Base-by-base conservation (phyloP, 2,888 invertebrate species). In the Hemithea aestivaria region DNA sequence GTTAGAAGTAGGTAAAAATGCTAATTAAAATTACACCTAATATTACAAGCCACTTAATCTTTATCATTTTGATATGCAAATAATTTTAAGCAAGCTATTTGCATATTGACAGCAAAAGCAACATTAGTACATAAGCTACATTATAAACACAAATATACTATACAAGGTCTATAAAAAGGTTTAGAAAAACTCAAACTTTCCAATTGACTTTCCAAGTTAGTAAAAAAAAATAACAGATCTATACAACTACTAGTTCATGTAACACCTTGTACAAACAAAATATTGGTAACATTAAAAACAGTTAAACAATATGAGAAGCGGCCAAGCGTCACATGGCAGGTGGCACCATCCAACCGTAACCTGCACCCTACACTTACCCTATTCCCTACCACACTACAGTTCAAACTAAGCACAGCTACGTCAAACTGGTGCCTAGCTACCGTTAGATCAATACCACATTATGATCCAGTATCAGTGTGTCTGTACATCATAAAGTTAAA, bases 371-470 rank as follows among this genome's bases (percentile, higher is more conserved):
- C 29, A n/a, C 52, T 56, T 58, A 57, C 62, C 62, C 66, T 70
- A 66, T 58, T 64, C 35, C 62, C 61, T 16, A 40, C 40, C 62
- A 66, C 46, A 55, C 58, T 35, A 38, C 48, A 54, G 53, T 52
- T 43, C 50, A 53, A 58, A 65, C 62, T 46, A 53, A 56, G 53
- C 60, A 60, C 58, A 65, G 58, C 58, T 61, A 62, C 54, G 58
- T 61, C 56, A 56, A 54, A 58, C 61, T 56, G 60, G 33, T 6
- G 8, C 81, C 66, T 82, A 78, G 84, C 60, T 61, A 84, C 81
- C 77, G 79, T 83, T 85, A 70, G 76, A 87, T 85, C 85, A 85
- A 87, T 87, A 85, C 64, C 55, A 64, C 65, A 55, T 60, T 52
- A 59, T 65, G 64, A 62, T 54, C 56, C 66, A 62, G 68, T 69